Evolutionary conservation across 1,140 invertebrate species (phyloP), one percentile per base, ranked within the genome.

Genomic region (Odontomachus brunneus): DNA sequence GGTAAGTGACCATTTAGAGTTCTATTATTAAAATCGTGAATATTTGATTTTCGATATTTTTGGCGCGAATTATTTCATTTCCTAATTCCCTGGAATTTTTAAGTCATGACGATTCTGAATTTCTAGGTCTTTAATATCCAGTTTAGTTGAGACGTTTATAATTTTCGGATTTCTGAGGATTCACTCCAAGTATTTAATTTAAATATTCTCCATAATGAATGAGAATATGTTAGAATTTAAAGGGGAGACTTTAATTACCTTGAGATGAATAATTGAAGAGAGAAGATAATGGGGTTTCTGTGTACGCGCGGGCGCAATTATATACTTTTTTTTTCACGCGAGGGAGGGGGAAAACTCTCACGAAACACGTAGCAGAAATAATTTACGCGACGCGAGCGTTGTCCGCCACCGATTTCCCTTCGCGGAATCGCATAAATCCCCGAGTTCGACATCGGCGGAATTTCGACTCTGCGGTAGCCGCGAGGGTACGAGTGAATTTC

Each of bases 401-500:
- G 12, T 75, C 26, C 62, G 17, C 19, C 60, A 12, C 9, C 19
- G 48, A 67, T 67, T 78, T 78, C 49, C n/a, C 29, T 69, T 69
- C 29, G 63, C 17, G 2, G 14, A 71, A 69, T 57, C 75, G 65
- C 63, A 71, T 71, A 57, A 78, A 78, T 78, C 24, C 38, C 17
- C 17, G 24, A 48, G 14, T 80, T 80, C 75, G 75, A 80, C 65
- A 55, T 71, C 22, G 26, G 29, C 24, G 75, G 51, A 74, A 74
- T 82, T 82, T 82, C 75, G 49, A 29, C 33, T 57, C 3, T 33
- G 51, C 63, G 65, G 29, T 57, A 4, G 60, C 26, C 51, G 65
- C 55, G 33, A 71, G 57, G 51, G 24, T 48, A 80, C 60, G 83
- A 88, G 76, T 74, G 74, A 88, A 88, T 85, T 87, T 88, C 87